Evolutionary conservation across 2,113 vertebrate genomes (phyloP).

Genomic region (Jacana jacana): DNA sequence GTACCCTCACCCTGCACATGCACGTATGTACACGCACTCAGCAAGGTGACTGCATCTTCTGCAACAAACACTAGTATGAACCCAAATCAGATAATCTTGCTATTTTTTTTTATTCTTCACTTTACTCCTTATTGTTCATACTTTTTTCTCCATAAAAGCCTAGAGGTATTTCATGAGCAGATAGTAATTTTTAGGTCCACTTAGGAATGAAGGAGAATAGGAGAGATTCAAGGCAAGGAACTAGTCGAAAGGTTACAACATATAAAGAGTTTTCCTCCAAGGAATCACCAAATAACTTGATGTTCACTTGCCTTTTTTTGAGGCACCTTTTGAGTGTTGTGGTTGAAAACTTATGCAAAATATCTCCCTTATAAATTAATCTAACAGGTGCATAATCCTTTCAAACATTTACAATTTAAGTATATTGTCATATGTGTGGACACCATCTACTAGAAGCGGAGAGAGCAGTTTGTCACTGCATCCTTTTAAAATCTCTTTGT

Average conservation of each 20-base stretch:
- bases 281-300: background rate
- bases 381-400: background rate
- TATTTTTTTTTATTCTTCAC: background rate
- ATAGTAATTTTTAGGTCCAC: background rate
- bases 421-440: background rate
- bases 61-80: background rate
- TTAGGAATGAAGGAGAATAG: background rate
- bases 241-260: background rate
- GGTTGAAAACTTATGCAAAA: background rate
- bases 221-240: background rate
- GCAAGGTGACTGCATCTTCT: background rate
- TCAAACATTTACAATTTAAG: background rate
- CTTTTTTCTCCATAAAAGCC: background rate
- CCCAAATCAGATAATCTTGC: accelerated
- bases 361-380: background rate
- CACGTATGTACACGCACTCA: background rate
- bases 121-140: background rate
- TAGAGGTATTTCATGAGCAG: background rate
- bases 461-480: background rate
- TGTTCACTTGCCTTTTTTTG: background rate
- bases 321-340: background rate
- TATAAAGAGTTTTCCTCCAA: background rate
- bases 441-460: background rate
- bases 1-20: accelerated
- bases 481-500: background rate